Percentiles rank a stretch among this genome's conserved stretches.
phyloP scores from a whole-genome alignment of 2,113 vertebrate genomes.

The Martes martes region DNA sequence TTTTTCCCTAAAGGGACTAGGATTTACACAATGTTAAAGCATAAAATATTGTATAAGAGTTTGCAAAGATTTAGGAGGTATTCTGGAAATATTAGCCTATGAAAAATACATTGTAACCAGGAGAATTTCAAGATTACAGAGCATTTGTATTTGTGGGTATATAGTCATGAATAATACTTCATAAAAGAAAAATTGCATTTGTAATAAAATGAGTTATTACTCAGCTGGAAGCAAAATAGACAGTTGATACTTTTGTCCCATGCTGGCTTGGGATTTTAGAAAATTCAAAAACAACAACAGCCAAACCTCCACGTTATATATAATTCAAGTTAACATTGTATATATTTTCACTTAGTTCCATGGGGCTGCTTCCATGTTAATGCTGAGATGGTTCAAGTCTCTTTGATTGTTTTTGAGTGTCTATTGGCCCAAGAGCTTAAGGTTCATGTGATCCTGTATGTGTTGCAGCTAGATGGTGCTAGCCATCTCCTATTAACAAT shows the following conservation, averaged over 20 bases:
- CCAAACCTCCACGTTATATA: background rate
- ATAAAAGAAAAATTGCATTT: constrained; percentile 23
- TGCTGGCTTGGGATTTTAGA: background rate
- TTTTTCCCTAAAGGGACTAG: background rate
- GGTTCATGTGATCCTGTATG: background rate
- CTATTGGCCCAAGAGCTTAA: background rate
- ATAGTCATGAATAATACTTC: background rate
- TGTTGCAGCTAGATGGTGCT: background rate
- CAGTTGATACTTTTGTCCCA: background rate
- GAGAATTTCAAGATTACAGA: constrained; percentile 32
- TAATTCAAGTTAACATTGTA: background rate
- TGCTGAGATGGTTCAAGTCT: background rate
- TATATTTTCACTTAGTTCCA: background rate
- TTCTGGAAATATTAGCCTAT: constrained; percentile 16
- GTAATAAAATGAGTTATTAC: constrained; percentile 27
- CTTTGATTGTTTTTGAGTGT: background rate
- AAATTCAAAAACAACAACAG: background rate
- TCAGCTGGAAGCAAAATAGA: constrained; percentile 41
- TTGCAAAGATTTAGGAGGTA: background rate
- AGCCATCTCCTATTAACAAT: background rate
- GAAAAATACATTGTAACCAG: background rate
- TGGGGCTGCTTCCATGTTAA: background rate
- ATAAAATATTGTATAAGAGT: background rate
- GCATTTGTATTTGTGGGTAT: constrained; percentile 10
- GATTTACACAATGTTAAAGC: constrained; percentile 5